A percentile compares a stretch with the other conserved stretches of the same genome.
Conservation (phyloP, 2,113 vertebrate species). For the Nesoenas mayeri region DNA sequence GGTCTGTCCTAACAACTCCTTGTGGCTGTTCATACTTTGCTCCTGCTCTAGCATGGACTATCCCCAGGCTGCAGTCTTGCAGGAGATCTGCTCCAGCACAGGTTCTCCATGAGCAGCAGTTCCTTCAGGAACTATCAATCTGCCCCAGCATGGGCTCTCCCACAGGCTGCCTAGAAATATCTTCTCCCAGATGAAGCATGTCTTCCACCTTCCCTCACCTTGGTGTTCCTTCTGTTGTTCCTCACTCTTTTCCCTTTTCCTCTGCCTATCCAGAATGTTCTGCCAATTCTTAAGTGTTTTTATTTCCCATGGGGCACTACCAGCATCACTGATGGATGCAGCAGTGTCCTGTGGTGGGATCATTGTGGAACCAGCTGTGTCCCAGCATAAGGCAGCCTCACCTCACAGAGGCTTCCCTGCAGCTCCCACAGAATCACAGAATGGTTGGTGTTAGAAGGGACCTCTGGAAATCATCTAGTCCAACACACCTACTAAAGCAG, state of each 20-base stretch:
- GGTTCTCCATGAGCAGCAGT: not conserved
- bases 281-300: not conserved
- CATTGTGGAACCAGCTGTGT: fast-evolving
- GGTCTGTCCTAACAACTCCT: not conserved
- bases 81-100: not conserved
- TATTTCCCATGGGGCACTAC: not conserved
- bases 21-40: not conserved
- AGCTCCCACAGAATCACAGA: not conserved
- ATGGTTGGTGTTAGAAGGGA: too few relatives aligned
- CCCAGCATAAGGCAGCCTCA: fast-evolving
- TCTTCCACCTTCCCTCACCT: not conserved
- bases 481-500: too few relatives aligned
- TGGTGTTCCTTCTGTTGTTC: not conserved
- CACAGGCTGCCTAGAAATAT: not conserved
- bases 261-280: not conserved
- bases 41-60: not conserved
- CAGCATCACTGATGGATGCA: fast-evolving
- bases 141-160: fast-evolving
- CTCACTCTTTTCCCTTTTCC: not conserved
- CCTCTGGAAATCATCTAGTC: too few relatives aligned
- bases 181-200: not conserved
- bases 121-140: not conserved
- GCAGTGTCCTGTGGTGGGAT: not conserved
- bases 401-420: not conserved
- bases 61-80: not conserved